These are phyloP conservation scores for Podarcis cretensis DNA, from an alignment of 2,113 vertebrate genomes.

Conservation along the genomic window DNA sequence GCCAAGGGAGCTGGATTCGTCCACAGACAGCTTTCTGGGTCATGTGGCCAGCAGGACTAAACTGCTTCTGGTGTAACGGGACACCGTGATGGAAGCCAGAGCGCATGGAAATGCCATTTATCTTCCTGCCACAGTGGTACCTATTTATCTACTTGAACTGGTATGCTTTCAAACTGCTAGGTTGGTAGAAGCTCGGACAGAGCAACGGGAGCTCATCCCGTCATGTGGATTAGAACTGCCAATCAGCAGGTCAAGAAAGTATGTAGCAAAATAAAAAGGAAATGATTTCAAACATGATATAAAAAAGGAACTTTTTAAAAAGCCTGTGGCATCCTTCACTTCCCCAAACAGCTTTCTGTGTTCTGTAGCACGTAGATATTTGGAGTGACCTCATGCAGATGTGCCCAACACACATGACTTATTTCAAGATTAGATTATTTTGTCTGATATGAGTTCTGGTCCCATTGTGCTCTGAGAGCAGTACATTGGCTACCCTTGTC, in stretches of 20 bases:
- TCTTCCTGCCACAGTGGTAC: no score
- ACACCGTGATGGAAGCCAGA: no score
- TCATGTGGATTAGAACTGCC: no score
- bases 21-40: no score
- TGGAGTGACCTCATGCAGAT: conserved; percentile 32
- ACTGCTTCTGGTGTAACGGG: no score
- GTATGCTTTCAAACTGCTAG: no score
- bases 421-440: conserved; percentile 57
- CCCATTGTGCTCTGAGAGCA: not conserved
- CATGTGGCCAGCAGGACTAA: no score
- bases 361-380: conserved; percentile 43
- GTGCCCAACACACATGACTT: conserved; percentile 53
- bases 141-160: no score
- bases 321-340: conserved; percentile 6
- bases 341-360: conserved; percentile 45
- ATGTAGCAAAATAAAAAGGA: conserved; percentile 18
- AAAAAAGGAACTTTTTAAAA: conserved; percentile 7
- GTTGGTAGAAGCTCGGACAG: no score
- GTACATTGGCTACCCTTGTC: not conserved
- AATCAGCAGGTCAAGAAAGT: conserved; percentile 32
- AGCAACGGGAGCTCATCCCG: no score
- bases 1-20: no score
- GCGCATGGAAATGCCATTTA: no score
- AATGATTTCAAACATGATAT: conserved; percentile 34
- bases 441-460: conserved; percentile 8